A percentile compares a stretch with the other conserved stretches of the same genome.
These are phyloP conservation scores for Vidua macroura DNA, from an alignment of 2,113 vertebrate species.

Conservation along the genomic window DNA sequence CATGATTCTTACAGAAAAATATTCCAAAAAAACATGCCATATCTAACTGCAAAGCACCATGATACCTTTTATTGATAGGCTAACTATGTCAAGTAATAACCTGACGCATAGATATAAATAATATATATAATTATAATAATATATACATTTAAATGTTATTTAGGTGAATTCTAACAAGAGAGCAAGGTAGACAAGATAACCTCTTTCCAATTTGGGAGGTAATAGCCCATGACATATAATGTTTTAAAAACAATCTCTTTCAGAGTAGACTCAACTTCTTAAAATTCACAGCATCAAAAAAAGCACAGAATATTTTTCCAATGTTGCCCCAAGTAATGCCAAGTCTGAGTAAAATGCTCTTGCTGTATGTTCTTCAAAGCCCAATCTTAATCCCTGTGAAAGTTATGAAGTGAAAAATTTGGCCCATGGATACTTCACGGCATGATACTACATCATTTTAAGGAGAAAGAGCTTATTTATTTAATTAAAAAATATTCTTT, in stretches of 20 bases:
- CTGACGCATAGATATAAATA: not conserved
- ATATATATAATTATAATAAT: not conserved
- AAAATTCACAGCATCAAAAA: not conserved
- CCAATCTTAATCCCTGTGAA: not conserved
- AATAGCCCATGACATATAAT: not conserved
- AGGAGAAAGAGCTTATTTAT: not conserved
- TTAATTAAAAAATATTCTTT: not conserved
- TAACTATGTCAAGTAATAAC: not conserved
- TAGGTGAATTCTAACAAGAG: not conserved
- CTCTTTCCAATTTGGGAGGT: not conserved
- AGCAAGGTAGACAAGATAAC: not conserved
- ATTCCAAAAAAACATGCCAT: not conserved
- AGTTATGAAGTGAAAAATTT: slow-evolving; percentile 32
- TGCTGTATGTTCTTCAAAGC: slow-evolving; percentile 17
- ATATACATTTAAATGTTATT: not conserved
- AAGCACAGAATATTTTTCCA: not conserved
- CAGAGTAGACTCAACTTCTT: not conserved
- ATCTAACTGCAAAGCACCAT: not conserved
- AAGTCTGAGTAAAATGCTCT: slow-evolving; percentile 20
- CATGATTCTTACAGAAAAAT: not conserved
- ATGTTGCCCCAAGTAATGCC: not conserved
- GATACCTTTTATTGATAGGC: not conserved
- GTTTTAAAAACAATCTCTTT: not conserved
- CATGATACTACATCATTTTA: not conserved
- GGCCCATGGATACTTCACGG: not conserved